Evolutionary conservation across 2,797 vertebrate genomes (phyloP).

Genomic region (Agapornis canus): DNA sequence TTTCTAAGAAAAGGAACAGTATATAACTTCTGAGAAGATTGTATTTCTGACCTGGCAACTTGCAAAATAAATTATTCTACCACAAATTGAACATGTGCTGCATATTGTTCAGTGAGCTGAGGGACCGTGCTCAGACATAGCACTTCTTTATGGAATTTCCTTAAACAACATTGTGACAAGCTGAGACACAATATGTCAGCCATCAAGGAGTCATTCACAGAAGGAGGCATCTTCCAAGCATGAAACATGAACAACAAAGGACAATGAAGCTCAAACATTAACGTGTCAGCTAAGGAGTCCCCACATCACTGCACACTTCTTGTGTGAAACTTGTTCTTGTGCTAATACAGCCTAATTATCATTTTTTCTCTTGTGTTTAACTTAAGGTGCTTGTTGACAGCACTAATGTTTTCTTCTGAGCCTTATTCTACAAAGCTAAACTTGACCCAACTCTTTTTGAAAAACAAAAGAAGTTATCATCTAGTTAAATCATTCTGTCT

Average conservation of each 20-base stretch:
- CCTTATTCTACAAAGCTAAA: background rate
- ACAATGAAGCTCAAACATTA: background rate
- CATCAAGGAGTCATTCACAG: background rate
- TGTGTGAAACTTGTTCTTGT: background rate
- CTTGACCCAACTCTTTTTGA: background rate
- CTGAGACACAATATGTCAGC: background rate
- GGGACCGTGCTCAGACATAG: background rate
- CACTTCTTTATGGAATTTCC: background rate
- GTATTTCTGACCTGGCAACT: background rate
- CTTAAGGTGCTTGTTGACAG: background rate
- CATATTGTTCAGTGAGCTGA: background rate
- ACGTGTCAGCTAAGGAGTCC: background rate
- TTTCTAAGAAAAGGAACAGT: background rate
- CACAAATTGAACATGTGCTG: background rate
- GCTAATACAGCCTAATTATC: background rate
- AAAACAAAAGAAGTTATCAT: fast-evolving
- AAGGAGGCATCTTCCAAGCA: background rate
- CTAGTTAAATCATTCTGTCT: background rate
- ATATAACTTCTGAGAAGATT: background rate
- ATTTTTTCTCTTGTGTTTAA: background rate
- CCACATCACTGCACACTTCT: background rate
- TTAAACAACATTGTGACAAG: background rate
- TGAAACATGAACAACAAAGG: background rate
- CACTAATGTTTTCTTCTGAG: background rate
- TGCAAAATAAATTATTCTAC: background rate